Evolutionary conservation across 2,888 invertebrate species (phyloP), one percentile per base, ranked within the genome.

Genomic region (Caenorhabditis virilis): DNA sequence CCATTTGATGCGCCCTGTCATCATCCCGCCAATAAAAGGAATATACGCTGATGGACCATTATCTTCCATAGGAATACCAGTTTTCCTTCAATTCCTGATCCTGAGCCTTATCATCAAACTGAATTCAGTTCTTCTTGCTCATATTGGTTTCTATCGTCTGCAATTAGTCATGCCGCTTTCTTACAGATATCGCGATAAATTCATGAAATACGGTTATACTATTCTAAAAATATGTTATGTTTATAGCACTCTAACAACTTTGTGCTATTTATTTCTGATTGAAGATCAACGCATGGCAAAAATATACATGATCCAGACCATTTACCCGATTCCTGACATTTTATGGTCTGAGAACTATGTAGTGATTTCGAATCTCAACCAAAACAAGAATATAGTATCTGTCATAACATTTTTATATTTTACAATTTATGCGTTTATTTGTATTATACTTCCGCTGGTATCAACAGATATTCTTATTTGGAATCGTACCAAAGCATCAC

Each of bases 251-350:
- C 16, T 20, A 23, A 23, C 42, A 11, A 15, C 9, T 22, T 20
- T 23, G 7, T 9, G 18, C 5, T 23, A n/a, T 5, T 42, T 18
- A 15, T 23, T 42, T 4, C 13, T 42, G 23, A 2, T 42, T 22
- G 42, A 42, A 42, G 42, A 42, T 42, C 42, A 42, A 23, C 22
- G 23, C 23, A 15, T 4, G 22, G 42, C 42, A 42, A 42, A 42
- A 23, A 3, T 42, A 4, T 20, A 39, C 13, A 39, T 39, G 20
- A 23, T 23, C 5, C 5, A 23, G 22, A 42, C 25, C 18, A 23
- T 42, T 13, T 15, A 3, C 9, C 42, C 42, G 15, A 15, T 42
- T 2, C 42, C 42, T 15, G 15, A 4, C 4, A 23, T 42, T 2
- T 23, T 42, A 23, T 42, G 22, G 23, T 42, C 42, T 2, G 23